phyloP scores from a whole-genome alignment of 2,888 invertebrate species.

The Mesorhabditis sp. region DNA sequence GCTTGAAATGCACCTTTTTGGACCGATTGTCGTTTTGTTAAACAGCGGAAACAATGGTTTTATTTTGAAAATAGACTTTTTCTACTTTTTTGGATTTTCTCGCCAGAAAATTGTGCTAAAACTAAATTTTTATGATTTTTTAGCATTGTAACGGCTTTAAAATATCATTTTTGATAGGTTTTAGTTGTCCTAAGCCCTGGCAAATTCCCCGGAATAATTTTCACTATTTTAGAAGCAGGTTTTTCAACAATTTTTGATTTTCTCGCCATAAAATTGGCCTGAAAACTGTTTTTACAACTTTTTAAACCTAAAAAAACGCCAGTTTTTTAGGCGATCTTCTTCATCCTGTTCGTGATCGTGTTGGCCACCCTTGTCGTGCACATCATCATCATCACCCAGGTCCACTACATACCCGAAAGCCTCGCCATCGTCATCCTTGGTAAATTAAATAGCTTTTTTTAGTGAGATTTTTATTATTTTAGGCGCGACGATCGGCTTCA shows the following conservation, averaged over 20 bases:
- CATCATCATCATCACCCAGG: constrained; percentile 86
- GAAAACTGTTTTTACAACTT: constrained; percentile 10
- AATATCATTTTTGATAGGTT: no score
- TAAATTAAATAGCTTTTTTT: constrained; percentile 35
- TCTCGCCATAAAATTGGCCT: background rate
- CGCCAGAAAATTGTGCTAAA: no score
- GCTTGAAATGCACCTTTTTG: no score
- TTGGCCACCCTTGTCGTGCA: constrained; percentile 90
- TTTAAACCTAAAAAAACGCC: constrained; percentile 20
- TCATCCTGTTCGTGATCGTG: constrained; percentile 89
- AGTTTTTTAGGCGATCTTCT: constrained; percentile 78
- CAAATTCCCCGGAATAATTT: no score
- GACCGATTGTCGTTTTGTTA: no score
- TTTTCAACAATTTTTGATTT: background rate
- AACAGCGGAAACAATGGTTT: no score
- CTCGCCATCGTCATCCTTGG: constrained; percentile 88
- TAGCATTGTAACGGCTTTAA: no score
- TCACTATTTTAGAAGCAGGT: background rate
- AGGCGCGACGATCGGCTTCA: constrained; percentile 50
- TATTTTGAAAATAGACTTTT: no score
- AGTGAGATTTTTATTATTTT: constrained; percentile 11
- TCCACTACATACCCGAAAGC: constrained; percentile 94
- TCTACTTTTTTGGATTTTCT: no score
- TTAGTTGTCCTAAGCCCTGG: no score
- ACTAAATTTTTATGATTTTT: no score